Evolutionary conservation across 2,797 vertebrate genomes (phyloP).

Genomic region (Neopelma chrysocephalum): DNA sequence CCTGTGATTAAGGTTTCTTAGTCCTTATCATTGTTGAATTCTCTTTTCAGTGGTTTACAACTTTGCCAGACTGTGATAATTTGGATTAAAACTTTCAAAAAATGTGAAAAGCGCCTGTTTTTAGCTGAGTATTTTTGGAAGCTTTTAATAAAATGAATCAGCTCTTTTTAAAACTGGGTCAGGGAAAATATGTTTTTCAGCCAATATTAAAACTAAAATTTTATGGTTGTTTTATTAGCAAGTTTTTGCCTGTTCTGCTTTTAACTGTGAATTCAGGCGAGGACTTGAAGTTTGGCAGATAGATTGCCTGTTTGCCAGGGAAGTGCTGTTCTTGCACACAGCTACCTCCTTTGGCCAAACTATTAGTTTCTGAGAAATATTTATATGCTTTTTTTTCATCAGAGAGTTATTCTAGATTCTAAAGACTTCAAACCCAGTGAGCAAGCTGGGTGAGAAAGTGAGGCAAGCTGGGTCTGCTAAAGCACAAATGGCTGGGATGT

Average conservation of each 20-base stretch:
- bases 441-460: background rate
- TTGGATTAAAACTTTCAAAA: constrained; percentile 46
- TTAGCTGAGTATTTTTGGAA: constrained; percentile 41
- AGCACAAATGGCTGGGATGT: rapidly evolving
- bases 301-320: background rate
- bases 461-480: background rate
- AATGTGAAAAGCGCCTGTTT: background rate
- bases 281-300: constrained; percentile 8
- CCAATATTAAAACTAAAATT: constrained; percentile 33
- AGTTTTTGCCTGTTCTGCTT: constrained; percentile 3
- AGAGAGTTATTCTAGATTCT: background rate
- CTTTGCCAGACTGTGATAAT: constrained; percentile 25
- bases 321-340: background rate
- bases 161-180: constrained; percentile 39
- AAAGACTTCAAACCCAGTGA: background rate
- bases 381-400: background rate
- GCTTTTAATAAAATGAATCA: constrained; percentile 39
- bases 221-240: constrained; percentile 12
- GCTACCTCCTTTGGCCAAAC: background rate
- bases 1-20: constrained; percentile 31
- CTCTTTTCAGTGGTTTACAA: constrained; percentile 30
- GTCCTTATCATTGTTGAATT: constrained; percentile 28
- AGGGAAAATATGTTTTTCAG: constrained; percentile 34
- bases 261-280: constrained; percentile 32
- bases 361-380: background rate